These are phyloP conservation scores for Aplysina aerophoba DNA, from an alignment of 37 sponge, comb jelly and placozoan species.

Conservation along the genomic window DNA sequence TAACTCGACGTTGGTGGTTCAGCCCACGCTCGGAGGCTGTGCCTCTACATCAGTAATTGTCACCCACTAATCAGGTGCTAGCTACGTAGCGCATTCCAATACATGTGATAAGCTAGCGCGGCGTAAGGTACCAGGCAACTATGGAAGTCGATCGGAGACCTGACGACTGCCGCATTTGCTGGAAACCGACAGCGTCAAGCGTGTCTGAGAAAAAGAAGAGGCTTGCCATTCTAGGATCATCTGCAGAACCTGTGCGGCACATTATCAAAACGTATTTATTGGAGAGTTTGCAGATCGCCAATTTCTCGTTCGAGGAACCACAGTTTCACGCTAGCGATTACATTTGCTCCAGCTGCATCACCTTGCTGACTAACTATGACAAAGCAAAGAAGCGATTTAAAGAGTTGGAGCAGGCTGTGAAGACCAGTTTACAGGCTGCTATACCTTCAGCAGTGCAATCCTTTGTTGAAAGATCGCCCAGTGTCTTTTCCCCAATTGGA, in stretches of 20 bases:
- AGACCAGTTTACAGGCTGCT: constrained; percentile 5
- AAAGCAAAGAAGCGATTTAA: constrained; percentile 18
- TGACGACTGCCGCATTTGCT: constrained; percentile 27
- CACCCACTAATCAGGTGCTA: too few relatives aligned
- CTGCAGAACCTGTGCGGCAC: constrained; percentile 17
- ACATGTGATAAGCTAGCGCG: too few relatives aligned
- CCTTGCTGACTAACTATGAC: constrained; percentile 18
- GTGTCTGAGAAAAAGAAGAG: constrained; percentile 23
- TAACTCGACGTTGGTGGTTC: too few relatives aligned
- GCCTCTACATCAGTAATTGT: too few relatives aligned
- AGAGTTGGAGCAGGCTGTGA: constrained; percentile 26
- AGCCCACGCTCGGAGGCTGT: too few relatives aligned
- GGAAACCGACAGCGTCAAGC: constrained; percentile 19
- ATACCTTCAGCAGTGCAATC: constrained; percentile 5
- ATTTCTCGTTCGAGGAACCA: constrained; percentile 29
- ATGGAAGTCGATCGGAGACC: constrained; percentile 28
- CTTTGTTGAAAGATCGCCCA: constrained; percentile 7
- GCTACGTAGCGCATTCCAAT: too few relatives aligned
- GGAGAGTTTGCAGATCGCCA: constrained; percentile 5
- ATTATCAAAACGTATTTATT: constrained; percentile 14
- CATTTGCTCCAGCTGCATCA: constrained; percentile 31
- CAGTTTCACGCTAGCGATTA: constrained; percentile 6
- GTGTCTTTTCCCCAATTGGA: background rate
- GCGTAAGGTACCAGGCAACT: too few relatives aligned
- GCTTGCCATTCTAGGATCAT: background rate